A percentile compares a stretch with the other conserved stretches of the same genome.
Evolutionary conservation across 2,888 invertebrate species (phyloP).

Genomic region (Sialis lutaria): DNA sequence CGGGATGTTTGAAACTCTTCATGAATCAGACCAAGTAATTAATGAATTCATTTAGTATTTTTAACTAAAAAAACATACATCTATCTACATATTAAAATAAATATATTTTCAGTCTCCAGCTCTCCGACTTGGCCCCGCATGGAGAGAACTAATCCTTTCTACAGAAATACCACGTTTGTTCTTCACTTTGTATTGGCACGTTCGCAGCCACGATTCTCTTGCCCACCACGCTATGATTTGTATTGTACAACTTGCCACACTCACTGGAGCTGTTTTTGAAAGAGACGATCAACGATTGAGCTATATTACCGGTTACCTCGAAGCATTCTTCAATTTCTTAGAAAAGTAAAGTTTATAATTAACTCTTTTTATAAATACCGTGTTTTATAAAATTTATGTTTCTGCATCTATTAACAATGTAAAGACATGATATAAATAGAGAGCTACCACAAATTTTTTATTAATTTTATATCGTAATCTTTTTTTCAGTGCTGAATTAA

Average conservation of each 20-base stretch:
- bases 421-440: too few species aligned
- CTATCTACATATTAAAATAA: constrained; percentile 34
- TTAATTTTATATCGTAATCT: not conserved
- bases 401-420: too few species aligned
- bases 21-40: constrained; percentile 40
- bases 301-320: constrained; percentile 40
- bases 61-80: constrained; percentile 34
- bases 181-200: constrained; percentile 69
- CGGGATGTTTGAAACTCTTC: constrained; percentile 50
- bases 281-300: constrained; percentile 28
- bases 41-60: too few species aligned
- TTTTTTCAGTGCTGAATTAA: constrained; percentile 5
- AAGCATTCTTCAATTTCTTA: constrained; percentile 40
- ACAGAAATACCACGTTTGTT: constrained; percentile 58
- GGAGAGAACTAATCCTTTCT: constrained; percentile 63
- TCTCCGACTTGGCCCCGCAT: constrained; percentile 42
- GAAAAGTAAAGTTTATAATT: constrained; percentile 26
- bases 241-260: constrained; percentile 59
- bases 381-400: not conserved
- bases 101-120: constrained; percentile 29
- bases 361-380: not conserved
- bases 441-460: too few species aligned
- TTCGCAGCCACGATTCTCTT: constrained; percentile 54
- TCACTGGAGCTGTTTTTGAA: constrained; percentile 39
- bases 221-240: constrained; percentile 66